Percentiles rank a stretch among this genome's conserved stretches.
Conservation (phyloP, 2,888 invertebrate species). For the Tuberolachnus salignus region DNA sequence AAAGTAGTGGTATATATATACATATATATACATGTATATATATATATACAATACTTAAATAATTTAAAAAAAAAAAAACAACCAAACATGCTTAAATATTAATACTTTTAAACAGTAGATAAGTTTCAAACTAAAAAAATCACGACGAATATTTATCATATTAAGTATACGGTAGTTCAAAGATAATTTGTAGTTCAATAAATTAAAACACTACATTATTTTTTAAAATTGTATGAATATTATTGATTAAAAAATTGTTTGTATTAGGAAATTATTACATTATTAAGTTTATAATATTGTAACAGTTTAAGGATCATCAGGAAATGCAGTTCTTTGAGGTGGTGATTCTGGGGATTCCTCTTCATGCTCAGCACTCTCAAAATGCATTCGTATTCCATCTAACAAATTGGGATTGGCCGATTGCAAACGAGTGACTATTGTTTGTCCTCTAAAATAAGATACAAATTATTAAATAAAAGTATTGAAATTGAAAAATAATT, state of each 20-base stretch:
- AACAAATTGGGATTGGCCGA: conserved; percentile 30
- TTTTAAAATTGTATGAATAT: neutral
- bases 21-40: too few species aligned
- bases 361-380: conserved; percentile 26
- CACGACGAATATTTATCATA: conserved; percentile 5
- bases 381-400: conserved; percentile 39
- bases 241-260: neutral
- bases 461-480: neutral
- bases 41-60: too few species aligned
- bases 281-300: neutral
- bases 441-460: conserved; percentile 42
- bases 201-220: conserved; percentile 15
- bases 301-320: conserved; percentile 1
- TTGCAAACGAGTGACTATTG: conserved; percentile 31
- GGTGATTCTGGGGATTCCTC: neutral
- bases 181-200: conserved; percentile 1
- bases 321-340: neutral
- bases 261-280: neutral
- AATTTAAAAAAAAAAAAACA: neutral
- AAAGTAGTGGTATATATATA: too few species aligned
- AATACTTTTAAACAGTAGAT: neutral
- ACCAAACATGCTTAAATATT: neutral
- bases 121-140: conserved; percentile 1
- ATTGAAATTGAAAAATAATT: too few species aligned
- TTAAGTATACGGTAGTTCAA: neutral